Base-by-base conservation (phyloP, 2,113 vertebrate species). In the Hemiprocne comata region DNA sequence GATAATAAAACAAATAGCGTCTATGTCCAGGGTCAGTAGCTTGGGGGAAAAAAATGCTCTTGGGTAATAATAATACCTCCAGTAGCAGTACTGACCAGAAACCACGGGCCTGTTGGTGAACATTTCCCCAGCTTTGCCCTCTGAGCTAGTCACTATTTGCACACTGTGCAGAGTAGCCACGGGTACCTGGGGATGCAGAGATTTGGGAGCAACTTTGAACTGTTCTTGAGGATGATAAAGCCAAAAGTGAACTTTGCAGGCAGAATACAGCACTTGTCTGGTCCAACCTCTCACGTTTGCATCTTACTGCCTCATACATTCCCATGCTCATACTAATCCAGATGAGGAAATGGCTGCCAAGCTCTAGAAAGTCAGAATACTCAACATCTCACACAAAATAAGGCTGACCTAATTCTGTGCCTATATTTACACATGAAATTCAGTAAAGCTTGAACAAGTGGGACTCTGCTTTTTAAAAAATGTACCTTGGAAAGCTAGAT, bases 1-100 rank as follows among this genome's bases (percentile, higher is more conserved):
- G 85, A 85, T 87, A 80, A 82, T 95, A 96, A 97, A 97, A 77
- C 90, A 96, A 93, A 87, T 79, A 96, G 58, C 88, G 70, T 38
- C 82, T 71, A 46, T 60, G 74, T 78, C 67, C 64, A 70, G 89
- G 82, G 90, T 89, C 86, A 89, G 67, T 46, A 92, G 40, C 75
- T 64, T 79, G 33, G 71, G 69, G 3, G 5, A 18, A 57, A 40
- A 44, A 71, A 94, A 70, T 72, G 44, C 70, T 95, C 55, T 80
- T 90, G 78, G 85, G 82, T 93, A 86, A 71, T 83, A 95, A 78
- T 85, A 73, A 78, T 82, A 71, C 38, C 23, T 85, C 93, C 72
- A 66, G 57, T 13, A 62, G 54, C 44, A 91, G 74, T 94, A 96
- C 38, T 93, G 94, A 95, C 84, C 86, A 86, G 86, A 73, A 89